Percentiles rank a stretch among this genome's conserved stretches.
Evolutionary conservation across 2,888 invertebrate genomes (phyloP).

Genomic region (Andrena dorsata): DNA sequence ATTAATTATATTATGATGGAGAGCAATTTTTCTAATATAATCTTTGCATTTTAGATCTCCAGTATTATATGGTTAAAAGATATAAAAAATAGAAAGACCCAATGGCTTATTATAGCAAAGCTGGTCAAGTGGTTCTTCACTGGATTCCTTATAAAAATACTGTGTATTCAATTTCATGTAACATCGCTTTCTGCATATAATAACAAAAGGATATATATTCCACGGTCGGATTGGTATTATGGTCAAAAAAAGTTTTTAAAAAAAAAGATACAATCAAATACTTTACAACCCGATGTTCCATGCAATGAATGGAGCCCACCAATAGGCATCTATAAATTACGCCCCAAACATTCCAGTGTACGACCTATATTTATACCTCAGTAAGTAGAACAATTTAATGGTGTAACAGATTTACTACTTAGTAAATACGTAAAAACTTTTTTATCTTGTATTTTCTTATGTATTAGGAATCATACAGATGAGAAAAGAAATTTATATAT

Average conservation of each 20-base stretch:
- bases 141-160: conserved; percentile 39
- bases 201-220: conserved; percentile 31
- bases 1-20: not conserved
- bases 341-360: conserved; percentile 10
- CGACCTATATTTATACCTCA: conserved; percentile 32
- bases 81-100: not conserved
- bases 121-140: conserved; percentile 43
- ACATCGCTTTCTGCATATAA: not conserved
- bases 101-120: conserved; percentile 23
- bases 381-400: conserved; percentile 2
- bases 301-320: conserved; percentile 3
- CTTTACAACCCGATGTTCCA: conserved; percentile 24
- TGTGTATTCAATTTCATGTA: conserved; percentile 26
- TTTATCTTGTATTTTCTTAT: not conserved
- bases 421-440: not conserved
- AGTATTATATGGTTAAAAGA: conserved; percentile 31
- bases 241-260: conserved; percentile 18
- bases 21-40: not conserved
- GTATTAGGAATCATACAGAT: not conserved
- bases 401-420: not conserved
- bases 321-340: conserved; percentile 27
- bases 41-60: conserved; percentile 32
- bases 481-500: not conserved
- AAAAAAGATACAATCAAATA: conserved; percentile 2
- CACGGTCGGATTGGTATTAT: conserved; percentile 6